Evolutionary conservation across 1,140 invertebrate genomes (phyloP).

Genomic region (Bombus terrestris): DNA sequence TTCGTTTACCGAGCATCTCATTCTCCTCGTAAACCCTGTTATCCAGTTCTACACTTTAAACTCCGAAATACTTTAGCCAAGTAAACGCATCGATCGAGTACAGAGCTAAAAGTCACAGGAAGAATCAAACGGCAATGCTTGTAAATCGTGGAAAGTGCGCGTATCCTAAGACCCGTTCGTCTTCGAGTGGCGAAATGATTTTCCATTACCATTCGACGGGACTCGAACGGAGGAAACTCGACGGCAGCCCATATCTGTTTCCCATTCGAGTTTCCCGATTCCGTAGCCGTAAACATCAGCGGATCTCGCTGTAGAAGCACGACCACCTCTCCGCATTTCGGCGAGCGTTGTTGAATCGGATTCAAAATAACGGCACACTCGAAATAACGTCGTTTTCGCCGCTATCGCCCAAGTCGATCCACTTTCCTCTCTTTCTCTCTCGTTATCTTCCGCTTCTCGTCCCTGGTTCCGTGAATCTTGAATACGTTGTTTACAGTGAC

Average conservation of each 20-base stretch:
- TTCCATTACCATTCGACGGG: slow-evolving; percentile 1
- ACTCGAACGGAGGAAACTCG: background rate
- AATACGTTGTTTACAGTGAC: background rate
- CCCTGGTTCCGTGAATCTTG: background rate
- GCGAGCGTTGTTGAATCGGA: background rate
- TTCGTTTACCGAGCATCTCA: background rate
- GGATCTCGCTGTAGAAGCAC: background rate
- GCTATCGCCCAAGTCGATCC: background rate
- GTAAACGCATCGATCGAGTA: background rate
- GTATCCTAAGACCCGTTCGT: background rate
- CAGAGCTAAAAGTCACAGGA: background rate
- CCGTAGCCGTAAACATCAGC: slow-evolving; percentile 27
- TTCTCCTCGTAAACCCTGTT: background rate
- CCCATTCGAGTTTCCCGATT: slow-evolving; percentile 22
- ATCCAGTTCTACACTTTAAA: background rate
- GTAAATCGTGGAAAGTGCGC: background rate
- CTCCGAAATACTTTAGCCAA: background rate
- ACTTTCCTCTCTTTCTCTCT: background rate
- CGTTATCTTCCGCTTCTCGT: background rate
- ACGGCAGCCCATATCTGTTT: slow-evolving; percentile 34
- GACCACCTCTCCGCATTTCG: background rate
- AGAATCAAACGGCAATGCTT: background rate
- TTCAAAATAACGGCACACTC: slow-evolving; percentile 20
- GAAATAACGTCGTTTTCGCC: background rate
- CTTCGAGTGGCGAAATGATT: background rate